Evolutionary conservation across 1,140 invertebrate genomes (phyloP).

Genomic region (Dolichoris vasculosae): DNA sequence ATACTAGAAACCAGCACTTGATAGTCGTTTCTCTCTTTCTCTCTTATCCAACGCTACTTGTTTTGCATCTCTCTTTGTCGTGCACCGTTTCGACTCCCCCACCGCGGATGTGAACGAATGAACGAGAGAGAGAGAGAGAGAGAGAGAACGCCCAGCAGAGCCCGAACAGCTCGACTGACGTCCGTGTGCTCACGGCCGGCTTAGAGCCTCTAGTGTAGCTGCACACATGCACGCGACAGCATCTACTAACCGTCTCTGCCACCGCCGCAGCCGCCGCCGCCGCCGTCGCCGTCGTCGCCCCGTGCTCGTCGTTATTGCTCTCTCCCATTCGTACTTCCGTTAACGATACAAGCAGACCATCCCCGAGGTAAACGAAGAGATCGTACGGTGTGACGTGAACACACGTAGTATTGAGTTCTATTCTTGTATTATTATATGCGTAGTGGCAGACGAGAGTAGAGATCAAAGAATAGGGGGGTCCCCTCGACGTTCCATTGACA

Average conservation of each 20-base stretch:
- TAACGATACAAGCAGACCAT: slow-evolving; percentile 17
- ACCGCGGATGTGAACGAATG: slow-evolving; percentile 34
- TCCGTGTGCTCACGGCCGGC: slow-evolving; percentile 61
- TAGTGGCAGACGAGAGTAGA: neutral
- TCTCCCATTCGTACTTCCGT: slow-evolving; percentile 16
- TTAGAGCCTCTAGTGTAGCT: slow-evolving; percentile 69
- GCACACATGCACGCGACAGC: slow-evolving; percentile 75
- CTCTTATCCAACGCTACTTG: neutral
- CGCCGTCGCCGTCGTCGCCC: slow-evolving; percentile 54
- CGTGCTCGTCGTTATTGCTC: neutral
- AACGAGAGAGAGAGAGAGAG: slow-evolving; percentile 5
- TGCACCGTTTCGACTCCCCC: slow-evolving; percentile 60
- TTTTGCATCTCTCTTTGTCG: slow-evolving; percentile 32
- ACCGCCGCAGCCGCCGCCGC: slow-evolving; percentile 60
- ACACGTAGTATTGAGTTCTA: neutral
- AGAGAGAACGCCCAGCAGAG: slow-evolving; percentile 17
- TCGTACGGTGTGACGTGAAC: neutral
- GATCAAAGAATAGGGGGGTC: neutral
- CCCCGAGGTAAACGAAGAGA: neutral
- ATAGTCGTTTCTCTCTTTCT: slow-evolving; percentile 15
- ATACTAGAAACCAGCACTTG: slow-evolving; percentile 50
- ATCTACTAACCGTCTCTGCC: slow-evolving; percentile 62
- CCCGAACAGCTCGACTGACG: slow-evolving; percentile 43
- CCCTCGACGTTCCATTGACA: neutral
- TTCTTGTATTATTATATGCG: neutral